These are phyloP conservation scores for Anolis sagrei DNA, from an alignment of 2,113 vertebrate species.

Conservation along the genomic window DNA sequence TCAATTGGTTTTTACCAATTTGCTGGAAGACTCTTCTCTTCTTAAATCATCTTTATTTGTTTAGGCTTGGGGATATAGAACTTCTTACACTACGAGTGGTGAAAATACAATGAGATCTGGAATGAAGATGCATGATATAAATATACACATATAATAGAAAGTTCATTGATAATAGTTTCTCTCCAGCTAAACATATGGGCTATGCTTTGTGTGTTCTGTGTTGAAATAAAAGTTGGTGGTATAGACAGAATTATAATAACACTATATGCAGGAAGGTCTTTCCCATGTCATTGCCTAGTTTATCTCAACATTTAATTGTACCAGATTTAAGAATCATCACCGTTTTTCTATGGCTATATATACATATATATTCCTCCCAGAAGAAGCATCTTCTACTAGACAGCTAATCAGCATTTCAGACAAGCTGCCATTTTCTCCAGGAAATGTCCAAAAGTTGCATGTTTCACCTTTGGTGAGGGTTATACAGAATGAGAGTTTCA, in stretches of 20 bases:
- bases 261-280: background rate
- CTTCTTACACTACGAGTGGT: background rate
- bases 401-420: no score
- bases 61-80: slow-evolving; percentile 37
- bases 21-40: background rate
- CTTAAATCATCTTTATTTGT: slow-evolving; percentile 55
- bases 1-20: slow-evolving; percentile 39
- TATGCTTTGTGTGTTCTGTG: background rate
- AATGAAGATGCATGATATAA: slow-evolving; percentile 8
- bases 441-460: background rate
- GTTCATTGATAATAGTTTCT: background rate
- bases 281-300: slow-evolving; percentile 23
- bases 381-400: no score
- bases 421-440: background rate
- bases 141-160: background rate
- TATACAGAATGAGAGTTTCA: background rate
- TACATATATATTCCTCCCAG: no score
- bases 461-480: background rate
- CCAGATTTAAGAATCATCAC: slow-evolving; percentile 7
- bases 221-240: slow-evolving; percentile 39
- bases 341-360: slow-evolving; percentile 3
- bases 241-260: slow-evolving; percentile 20
- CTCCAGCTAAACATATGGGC: slow-evolving; percentile 13
- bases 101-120: slow-evolving; percentile 5
- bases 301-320: slow-evolving; percentile 11